A percentile compares a stretch with the other conserved stretches of the same genome.
Conservation (phyloP, 2,888 invertebrate genomes). For the Perdita meconis region DNA sequence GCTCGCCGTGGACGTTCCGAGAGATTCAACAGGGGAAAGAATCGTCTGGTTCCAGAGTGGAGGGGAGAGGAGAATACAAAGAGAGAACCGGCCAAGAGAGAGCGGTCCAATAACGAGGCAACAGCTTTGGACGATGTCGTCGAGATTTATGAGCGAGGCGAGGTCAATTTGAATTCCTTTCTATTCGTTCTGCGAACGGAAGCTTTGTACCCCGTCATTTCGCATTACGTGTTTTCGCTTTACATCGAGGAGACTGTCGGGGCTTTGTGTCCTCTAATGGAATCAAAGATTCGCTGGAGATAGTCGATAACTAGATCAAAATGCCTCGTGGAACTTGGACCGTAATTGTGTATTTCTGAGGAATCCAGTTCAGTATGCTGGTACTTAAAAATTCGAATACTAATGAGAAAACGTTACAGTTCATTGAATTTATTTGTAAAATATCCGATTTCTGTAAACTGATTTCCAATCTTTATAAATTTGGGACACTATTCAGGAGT, state of each 20-base stretch:
- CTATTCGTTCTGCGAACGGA: not conserved
- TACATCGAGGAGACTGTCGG: not conserved
- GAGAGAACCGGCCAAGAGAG: not conserved
- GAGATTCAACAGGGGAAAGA: not conserved
- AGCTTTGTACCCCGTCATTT: slow-evolving; percentile 10
- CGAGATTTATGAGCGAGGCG: slow-evolving; percentile 9
- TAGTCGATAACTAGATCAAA: too few species aligned
- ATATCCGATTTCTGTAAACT: too few species aligned
- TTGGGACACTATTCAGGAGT: too few species aligned
- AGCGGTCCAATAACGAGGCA: not conserved
- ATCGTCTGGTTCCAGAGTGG: not conserved
- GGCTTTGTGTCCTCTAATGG: not conserved
- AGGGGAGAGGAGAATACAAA: not conserved
- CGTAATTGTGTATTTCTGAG: too few species aligned
- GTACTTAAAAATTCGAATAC: too few species aligned
- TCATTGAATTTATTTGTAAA: too few species aligned
- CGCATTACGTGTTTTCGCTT: not conserved
- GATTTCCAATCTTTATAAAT: too few species aligned
- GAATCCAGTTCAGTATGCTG: too few species aligned
- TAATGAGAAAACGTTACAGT: too few species aligned
- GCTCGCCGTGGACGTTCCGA: not conserved
- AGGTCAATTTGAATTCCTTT: slow-evolving; percentile 1
- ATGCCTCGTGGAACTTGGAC: too few species aligned
- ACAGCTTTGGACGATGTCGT: not conserved
- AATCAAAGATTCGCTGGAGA: not conserved